phyloP scores from a whole-genome alignment of 2,113 vertebrate genomes.

The Gulo gulo region DNA sequence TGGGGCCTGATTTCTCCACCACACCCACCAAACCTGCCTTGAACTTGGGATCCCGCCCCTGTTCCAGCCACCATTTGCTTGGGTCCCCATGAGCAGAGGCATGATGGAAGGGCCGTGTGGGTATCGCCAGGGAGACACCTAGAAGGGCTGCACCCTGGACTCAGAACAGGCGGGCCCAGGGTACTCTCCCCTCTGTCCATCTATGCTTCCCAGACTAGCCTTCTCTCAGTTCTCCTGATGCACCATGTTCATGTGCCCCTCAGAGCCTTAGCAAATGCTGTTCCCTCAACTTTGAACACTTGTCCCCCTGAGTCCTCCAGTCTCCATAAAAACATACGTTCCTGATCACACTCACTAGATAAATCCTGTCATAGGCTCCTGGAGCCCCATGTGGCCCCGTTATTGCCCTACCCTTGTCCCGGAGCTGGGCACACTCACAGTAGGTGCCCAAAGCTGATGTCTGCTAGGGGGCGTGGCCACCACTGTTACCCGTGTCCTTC shows the following conservation, averaged over 20 bases:
- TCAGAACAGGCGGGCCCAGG: neutral
- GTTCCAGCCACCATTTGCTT: neutral
- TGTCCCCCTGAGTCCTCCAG: neutral
- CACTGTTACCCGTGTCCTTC: neutral
- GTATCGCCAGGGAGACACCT: neutral
- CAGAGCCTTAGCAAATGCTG: neutral
- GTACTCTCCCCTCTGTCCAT: neutral
- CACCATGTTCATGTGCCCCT: neutral
- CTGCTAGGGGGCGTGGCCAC: neutral
- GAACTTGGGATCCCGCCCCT: neutral
- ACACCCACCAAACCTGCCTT: neutral
- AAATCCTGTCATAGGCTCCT: neutral
- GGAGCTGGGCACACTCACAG: too few species aligned
- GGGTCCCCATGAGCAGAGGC: neutral
- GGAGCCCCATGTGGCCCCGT: accelerated
- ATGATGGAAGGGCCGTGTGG: neutral
- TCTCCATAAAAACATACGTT: neutral
- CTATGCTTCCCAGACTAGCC: neutral
- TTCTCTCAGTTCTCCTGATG: neutral
- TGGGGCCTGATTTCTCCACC: neutral
- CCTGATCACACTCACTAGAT: neutral
- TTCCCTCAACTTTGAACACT: neutral
- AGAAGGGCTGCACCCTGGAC: accelerated
- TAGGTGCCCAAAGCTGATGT: neutral
- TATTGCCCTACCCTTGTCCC: neutral